Evolutionary conservation across 64 coral and sea anemone species (phyloP), one percentile per base, ranked within the genome.

Genomic region (Pocillopora verrucosa): DNA sequence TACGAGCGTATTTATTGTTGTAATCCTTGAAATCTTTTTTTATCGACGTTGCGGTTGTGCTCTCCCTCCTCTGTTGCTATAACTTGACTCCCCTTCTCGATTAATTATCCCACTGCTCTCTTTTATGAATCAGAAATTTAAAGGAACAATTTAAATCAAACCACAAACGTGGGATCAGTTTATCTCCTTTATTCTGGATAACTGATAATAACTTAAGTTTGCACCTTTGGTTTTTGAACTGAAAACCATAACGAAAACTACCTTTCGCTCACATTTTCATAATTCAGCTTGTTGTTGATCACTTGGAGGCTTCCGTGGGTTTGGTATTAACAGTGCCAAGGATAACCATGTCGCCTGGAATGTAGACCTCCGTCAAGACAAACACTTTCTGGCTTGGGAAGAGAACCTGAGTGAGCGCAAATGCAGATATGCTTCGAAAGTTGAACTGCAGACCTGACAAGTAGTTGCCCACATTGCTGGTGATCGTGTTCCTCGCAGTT

Each of bases 351-450:
- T 77, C 86, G 56, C 59, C 86, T 41, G 86, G 86, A 64, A 88
- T 76, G 74, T 88, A 88, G 19, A 88, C 86, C 86, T 88, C 86
- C 13, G 73, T 88, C 73, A 88, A 26, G 64, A 60, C 12, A 19
- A 88, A 88, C 2, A 65, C 74, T 16, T 88, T 88, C n/a, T 73
- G 34, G 59, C 36, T 59, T 1, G 86, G 86, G 74, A 88, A 88
- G 26, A 88, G 86, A 24, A 88, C 86, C 74, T 88, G 86, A 77
- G 74, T 77, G 61, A 88, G 41, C 13, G 86, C 86, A 88, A 88
- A 88, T 9, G 86, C 59, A 63, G 86, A 88, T 45, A 77, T 77
- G 58, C 86, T 88, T 77, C 74, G 74, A 73, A 88, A 88, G 86
- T 77, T 88, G 86, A 88, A 88, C 45, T 58, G 74, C 58, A 88